A percentile compares a stretch with the other conserved stretches of the same genome.
Evolutionary conservation across 2,888 invertebrate genomes (phyloP).

Genomic region (Diarsia brunnea): DNA sequence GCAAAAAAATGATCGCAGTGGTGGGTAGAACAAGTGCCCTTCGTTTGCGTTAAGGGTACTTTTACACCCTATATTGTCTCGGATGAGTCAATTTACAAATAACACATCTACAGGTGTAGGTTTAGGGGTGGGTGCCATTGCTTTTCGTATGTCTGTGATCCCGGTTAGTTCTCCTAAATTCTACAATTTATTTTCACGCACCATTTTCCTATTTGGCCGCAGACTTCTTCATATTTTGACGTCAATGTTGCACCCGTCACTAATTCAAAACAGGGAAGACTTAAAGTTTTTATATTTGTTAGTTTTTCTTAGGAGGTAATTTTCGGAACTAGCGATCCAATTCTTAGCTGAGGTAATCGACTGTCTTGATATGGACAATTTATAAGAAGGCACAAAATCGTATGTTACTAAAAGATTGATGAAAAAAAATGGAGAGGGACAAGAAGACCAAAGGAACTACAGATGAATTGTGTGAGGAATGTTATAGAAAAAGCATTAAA

Average conservation of each 20-base stretch:
- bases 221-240: background rate
- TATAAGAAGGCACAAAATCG: no score
- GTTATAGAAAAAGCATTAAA: no score
- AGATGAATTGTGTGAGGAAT: no score
- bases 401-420: no score
- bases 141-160: background rate
- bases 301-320: background rate
- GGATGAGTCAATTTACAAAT: background rate
- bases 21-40: no score
- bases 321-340: background rate
- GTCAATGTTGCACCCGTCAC: background rate
- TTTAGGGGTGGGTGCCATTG: background rate
- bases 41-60: no score
- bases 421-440: no score
- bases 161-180: background rate
- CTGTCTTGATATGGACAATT: no score
- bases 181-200: background rate
- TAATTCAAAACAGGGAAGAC: background rate
- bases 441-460: no score
- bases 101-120: background rate
- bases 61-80: no score
- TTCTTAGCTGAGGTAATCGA: no score
- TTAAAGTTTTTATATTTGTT: background rate
- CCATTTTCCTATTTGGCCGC: background rate
- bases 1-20: no score